phyloP scores from a whole-genome alignment of 2,113 vertebrate species.

The Paracanthobrama guichenoti region DNA sequence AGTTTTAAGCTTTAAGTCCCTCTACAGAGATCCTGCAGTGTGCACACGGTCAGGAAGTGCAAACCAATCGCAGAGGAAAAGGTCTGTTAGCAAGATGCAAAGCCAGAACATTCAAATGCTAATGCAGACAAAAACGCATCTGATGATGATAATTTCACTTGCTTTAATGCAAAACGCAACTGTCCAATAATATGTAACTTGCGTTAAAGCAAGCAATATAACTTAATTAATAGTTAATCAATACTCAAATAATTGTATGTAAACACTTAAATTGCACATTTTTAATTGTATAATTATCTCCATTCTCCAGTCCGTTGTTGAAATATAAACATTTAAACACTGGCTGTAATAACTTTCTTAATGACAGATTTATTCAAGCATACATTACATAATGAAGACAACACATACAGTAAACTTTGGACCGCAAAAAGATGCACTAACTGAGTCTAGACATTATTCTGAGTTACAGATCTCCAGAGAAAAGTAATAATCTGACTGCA shows the following conservation, averaged over 20 bases:
- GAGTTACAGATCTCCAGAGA: not conserved
- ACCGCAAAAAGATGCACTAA: not conserved
- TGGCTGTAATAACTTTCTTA: not conserved
- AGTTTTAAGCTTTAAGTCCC: not conserved
- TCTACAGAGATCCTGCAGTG: not conserved
- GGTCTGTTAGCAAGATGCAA: not conserved
- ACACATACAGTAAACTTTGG: not conserved
- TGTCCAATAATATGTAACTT: no score
- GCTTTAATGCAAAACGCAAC: not conserved
- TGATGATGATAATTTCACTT: no score
- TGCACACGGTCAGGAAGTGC: not conserved
- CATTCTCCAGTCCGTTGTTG: not conserved
- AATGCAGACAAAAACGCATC: not conserved
- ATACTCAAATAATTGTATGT: not conserved
- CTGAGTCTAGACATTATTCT: not conserved
- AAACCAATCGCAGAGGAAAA: not conserved
- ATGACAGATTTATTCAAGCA: not conserved
- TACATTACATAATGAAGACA: not conserved
- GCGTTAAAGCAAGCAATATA: not conserved
- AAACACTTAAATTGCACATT: not conserved
- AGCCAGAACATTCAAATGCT: not conserved
- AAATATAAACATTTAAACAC: not conserved
- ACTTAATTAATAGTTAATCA: not conserved
- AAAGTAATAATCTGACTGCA: not conserved
- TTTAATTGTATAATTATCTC: not conserved